Percentiles rank a stretch among this genome's conserved stretches.
phyloP scores from a whole-genome alignment of 2,888 invertebrate species.

The Limnephilus lunatus region DNA sequence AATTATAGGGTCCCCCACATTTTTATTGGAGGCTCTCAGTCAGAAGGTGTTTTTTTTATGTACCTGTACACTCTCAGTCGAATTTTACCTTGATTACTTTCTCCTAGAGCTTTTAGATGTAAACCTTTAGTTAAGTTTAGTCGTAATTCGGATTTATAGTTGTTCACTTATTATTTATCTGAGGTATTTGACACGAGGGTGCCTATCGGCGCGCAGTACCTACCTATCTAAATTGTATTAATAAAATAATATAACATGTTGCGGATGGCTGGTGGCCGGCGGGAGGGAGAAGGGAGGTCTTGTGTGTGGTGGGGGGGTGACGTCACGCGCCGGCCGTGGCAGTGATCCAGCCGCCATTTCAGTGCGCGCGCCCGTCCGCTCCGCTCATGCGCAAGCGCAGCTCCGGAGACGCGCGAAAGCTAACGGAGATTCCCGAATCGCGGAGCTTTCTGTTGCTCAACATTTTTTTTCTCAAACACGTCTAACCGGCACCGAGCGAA shows the following conservation, averaged over 20 bases:
- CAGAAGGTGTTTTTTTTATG: not conserved
- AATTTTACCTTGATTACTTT: not conserved
- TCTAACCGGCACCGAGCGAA: conserved; percentile 28
- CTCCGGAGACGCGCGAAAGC: conserved; percentile 50
- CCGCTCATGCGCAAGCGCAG: conserved; percentile 57
- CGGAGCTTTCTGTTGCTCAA: conserved; percentile 27
- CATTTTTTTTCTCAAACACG: conserved; percentile 36
- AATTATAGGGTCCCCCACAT: not conserved
- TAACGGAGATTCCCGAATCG: conserved; percentile 50
- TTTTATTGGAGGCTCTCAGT: not conserved
- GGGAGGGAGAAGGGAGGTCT: conserved; percentile 67
- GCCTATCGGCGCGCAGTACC: conserved; percentile 29
- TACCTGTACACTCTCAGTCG: not conserved
- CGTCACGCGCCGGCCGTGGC: conserved; percentile 77
- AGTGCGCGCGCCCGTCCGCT: conserved; percentile 58
- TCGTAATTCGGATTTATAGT: not conserved
- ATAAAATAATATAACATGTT: conserved; percentile 46
- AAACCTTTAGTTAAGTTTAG: not conserved
- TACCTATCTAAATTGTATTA: conserved; percentile 39
- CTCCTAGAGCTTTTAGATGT: not conserved
- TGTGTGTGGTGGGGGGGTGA: conserved; percentile 72
- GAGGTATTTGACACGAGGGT: not conserved
- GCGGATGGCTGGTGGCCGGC: not conserved
- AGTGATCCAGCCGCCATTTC: conserved; percentile 73
- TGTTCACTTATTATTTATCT: not conserved